phyloP scores from a whole-genome alignment of 2,888 invertebrate species.

The Dryomyza anilis region DNA sequence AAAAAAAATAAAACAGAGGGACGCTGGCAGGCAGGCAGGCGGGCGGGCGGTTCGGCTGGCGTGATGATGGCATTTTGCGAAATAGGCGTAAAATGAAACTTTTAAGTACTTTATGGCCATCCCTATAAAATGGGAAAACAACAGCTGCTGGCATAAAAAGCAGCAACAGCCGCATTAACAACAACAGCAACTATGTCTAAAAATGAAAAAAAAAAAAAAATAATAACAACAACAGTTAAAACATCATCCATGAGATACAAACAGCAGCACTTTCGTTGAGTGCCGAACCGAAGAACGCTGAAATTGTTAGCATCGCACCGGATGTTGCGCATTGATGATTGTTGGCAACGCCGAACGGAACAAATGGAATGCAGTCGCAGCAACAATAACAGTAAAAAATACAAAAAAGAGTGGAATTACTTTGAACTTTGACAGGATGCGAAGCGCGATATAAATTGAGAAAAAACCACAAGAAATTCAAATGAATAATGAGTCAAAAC shows the following conservation, averaged over 20 bases:
- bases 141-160: constrained; percentile 30
- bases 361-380: too few species aligned
- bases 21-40: neutral
- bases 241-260: neutral
- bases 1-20: too few species aligned
- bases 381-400: too few species aligned
- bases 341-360: neutral
- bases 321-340: neutral
- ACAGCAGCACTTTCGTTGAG: neutral
- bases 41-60: neutral
- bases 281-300: neutral
- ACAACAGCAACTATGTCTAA: neutral
- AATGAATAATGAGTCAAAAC: too few species aligned
- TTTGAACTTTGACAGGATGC: too few species aligned
- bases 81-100: constrained; percentile 56
- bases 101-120: constrained; percentile 53
- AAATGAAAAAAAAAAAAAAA: neutral
- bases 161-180: constrained; percentile 1
- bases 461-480: too few species aligned
- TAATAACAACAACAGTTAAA: neutral
- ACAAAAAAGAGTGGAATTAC: too few species aligned
- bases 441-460: too few species aligned
- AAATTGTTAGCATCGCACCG: constrained; percentile 5
- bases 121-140: constrained; percentile 45
- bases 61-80: constrained; percentile 47